Evolutionary conservation across 2,113 vertebrate genomes (phyloP).

Genomic region (Mirounga angustirostris): DNA sequence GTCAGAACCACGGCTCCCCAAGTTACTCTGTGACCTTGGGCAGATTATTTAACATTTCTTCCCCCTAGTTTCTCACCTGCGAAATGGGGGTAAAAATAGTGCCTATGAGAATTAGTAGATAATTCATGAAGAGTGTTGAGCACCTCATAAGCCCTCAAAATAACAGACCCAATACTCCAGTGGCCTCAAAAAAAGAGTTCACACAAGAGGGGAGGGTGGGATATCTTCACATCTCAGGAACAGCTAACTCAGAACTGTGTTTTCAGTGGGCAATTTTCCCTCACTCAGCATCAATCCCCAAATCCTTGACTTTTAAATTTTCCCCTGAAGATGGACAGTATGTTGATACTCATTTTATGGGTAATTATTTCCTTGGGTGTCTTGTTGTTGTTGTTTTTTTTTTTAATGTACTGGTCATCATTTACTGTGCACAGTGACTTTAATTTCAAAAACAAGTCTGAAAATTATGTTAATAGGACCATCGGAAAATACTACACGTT

Average conservation of each 20-base stretch:
- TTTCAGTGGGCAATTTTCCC: neutral
- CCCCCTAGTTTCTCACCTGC: neutral
- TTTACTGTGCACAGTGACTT: constrained; percentile 48
- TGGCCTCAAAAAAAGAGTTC: neutral
- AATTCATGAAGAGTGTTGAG: neutral
- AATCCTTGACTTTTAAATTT: constrained; percentile 1
- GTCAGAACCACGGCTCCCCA: neutral
- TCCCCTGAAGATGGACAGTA: neutral
- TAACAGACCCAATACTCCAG: neutral
- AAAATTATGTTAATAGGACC: constrained; percentile 39
- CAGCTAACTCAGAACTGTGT: neutral
- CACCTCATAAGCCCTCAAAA: neutral
- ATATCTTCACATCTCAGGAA: neutral
- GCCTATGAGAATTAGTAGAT: neutral
- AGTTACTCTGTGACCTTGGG: neutral
- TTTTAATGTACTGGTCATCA: constrained; percentile 20
- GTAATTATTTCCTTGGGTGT: neutral
- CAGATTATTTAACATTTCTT: neutral
- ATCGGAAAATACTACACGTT: constrained; percentile 55
- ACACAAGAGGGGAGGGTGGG: neutral
- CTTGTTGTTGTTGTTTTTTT: neutral
- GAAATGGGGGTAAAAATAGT: neutral
- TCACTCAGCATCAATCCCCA: neutral
- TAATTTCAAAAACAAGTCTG: constrained; percentile 61
- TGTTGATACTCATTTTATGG: neutral